A percentile compares a stretch with the other conserved stretches of the same genome.
These are phyloP conservation scores for Gallinago media DNA, from an alignment of 2,113 vertebrate genomes.

Conservation along the genomic window DNA sequence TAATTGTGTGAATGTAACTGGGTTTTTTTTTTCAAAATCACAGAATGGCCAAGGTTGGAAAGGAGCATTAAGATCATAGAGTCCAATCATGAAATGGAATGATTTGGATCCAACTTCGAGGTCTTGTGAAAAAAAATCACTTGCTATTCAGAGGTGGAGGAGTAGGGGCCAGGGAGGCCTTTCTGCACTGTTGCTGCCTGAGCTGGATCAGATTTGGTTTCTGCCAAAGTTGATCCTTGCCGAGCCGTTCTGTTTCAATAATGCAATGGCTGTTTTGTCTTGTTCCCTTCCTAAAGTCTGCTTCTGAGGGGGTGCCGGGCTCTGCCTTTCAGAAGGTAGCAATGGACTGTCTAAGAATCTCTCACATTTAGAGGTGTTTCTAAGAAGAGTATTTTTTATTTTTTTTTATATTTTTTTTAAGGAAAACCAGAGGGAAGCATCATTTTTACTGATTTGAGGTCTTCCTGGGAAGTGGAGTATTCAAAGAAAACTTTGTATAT, in stretches of 20 bases:
- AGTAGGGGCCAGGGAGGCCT: not conserved
- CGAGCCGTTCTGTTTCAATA: not conserved
- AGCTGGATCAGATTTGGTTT: not conserved
- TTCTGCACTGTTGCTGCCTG: not conserved
- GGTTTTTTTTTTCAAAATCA: not conserved
- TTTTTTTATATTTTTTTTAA: not conserved
- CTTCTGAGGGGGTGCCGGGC: not conserved
- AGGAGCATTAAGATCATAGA: not conserved
- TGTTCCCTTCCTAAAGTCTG: not conserved
- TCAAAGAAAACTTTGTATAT: not conserved
- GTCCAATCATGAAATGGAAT: not conserved
- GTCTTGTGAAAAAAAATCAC: not conserved
- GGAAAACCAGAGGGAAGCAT: not conserved
- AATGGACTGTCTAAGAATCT: not conserved
- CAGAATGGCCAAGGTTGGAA: not conserved
- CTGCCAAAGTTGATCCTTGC: not conserved
- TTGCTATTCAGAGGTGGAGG: not conserved
- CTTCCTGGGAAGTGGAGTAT: not conserved
- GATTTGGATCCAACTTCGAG: not conserved
- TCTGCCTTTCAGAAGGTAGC: not conserved
- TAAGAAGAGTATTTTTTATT: not conserved
- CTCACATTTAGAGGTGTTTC: not conserved
- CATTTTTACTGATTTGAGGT: not conserved
- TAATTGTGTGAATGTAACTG: not conserved
- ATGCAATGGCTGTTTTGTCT: not conserved